Percentiles rank a stretch among this genome's conserved stretches.
Evolutionary conservation across 2,113 vertebrate species (phyloP).

Genomic region (Ivindomyrus marchei): DNA sequence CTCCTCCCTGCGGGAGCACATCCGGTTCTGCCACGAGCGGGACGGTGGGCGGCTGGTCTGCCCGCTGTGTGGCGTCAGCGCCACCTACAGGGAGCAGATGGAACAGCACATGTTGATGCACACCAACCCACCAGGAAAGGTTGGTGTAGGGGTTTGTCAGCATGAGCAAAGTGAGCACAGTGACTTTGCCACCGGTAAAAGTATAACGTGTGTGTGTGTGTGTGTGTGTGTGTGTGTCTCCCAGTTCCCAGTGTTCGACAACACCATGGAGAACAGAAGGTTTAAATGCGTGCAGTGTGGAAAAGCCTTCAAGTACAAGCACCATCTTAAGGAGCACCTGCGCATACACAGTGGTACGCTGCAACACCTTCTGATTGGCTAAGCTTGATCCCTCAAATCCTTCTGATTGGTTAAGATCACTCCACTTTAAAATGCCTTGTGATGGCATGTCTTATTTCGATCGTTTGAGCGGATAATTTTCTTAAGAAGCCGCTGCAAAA

Average conservation of each 20-base stretch:
- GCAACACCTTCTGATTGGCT: not conserved
- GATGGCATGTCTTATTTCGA: not conserved
- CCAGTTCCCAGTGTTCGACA: conserved; percentile 42
- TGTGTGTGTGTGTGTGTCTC: not conserved
- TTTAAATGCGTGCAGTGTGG: conserved; percentile 73
- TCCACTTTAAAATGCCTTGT: not conserved
- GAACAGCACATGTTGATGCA: conserved; percentile 59
- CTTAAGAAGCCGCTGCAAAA: not conserved
- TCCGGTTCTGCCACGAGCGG: conserved; percentile 60
- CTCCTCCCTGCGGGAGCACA: conserved; percentile 56
- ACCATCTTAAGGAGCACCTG: conserved; percentile 75
- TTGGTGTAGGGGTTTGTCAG: conserved; percentile 16
- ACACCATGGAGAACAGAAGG: conserved; percentile 61
- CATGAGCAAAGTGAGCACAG: not conserved
- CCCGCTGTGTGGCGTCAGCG: conserved; percentile 59
- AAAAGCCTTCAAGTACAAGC: conserved; percentile 78
- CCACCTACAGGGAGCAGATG: conserved; percentile 59
- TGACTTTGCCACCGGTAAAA: not conserved
- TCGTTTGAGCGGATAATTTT: too few species aligned
- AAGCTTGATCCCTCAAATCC: not conserved
- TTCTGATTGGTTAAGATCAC: not conserved
- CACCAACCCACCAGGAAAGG: conserved; percentile 57
- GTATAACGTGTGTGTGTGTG: not conserved
- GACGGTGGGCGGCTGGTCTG: conserved; percentile 52
- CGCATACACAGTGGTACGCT: conserved; percentile 74